Evolutionary conservation across 2,797 vertebrate species (phyloP), one percentile per base, ranked within the genome.

Genomic region (Paedocypris micromegethes): DNA sequence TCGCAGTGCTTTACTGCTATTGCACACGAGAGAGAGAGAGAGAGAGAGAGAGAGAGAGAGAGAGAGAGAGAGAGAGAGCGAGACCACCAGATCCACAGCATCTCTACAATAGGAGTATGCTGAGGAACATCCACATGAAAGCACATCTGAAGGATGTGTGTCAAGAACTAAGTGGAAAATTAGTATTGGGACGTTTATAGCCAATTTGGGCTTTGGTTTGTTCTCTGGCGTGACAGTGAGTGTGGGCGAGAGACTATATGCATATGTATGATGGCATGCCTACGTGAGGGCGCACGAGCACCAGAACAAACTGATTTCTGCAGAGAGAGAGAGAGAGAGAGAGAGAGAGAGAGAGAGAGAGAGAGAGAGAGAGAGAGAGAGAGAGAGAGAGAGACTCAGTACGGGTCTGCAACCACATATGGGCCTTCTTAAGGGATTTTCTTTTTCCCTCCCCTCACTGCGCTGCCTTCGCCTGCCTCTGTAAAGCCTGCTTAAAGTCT

Each of bases 401-500:
- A 52, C 6, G 58, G 66, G 68, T 60, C 58, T 66, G 46, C 57
- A 78, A 61, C 52, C 71, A 73, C 61, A 76, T 76, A 76, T 72
- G 70, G 65, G 64, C 70, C 49, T 66, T 68, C 68, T 72, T 68
- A 74, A 69, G 68, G 65, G 71, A 71, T 72, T 70, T 75, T 75
- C 37, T 50, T 56, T 63, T 66, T 66, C 61, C 42, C 49, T 71
- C 64, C 58, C 57, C 44, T 72, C 40, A 58, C 59, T 60, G 55
- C 40, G 58, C 65, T 46, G 54, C 58, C 68, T 75, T 77, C 70
- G 83, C 80, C 75, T 80, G 78, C 78, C 53, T 87, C 78, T 83
- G 82, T 83, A 85, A 85, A 86, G 75, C 81, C 82, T 77, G 75
- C 76, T 86, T 88, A 86, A 88, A 85, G 77, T 82, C 81, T 83